Percentiles rank a stretch among this genome's conserved stretches.
Conservation (phyloP, 2,113 vertebrate species). For the Mastomys natalensis region DNA sequence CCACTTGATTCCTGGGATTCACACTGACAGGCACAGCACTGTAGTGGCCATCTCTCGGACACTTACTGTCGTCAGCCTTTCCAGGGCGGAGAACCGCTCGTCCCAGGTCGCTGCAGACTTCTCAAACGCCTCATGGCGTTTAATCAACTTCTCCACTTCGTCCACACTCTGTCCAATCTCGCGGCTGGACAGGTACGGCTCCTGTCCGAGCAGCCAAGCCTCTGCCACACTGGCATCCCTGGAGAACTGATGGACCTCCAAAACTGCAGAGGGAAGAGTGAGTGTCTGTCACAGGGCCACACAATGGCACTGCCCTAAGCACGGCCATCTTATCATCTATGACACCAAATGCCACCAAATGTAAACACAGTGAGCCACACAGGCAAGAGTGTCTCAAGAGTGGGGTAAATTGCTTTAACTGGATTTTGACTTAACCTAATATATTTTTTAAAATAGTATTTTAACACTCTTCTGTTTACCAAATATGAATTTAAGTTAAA, state of each 20-base stretch:
- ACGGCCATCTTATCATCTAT: neutral
- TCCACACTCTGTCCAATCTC: slow-evolving; percentile 96
- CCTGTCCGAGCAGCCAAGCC: slow-evolving; percentile 97
- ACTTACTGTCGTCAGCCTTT: slow-evolving; percentile 95
- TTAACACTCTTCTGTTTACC: neutral
- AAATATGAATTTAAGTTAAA: neutral
- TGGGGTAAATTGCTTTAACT: neutral
- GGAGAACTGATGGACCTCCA: slow-evolving; percentile 99
- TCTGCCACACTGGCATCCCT: slow-evolving; percentile 96
- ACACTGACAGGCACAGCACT: neutral
- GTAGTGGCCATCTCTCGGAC: accelerated
- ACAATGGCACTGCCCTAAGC: neutral
- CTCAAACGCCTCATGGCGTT: slow-evolving; percentile 97
- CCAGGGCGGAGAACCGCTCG: slow-evolving; percentile 96
- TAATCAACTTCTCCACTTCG: slow-evolving; percentile 98
- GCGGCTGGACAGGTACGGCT: slow-evolving; percentile 95
- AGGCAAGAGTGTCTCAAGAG: neutral
- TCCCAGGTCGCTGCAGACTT: slow-evolving; percentile 99
- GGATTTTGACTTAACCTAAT: neutral
- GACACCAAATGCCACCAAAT: neutral
- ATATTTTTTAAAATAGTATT: neutral
- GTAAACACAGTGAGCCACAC: accelerated
- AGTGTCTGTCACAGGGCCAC: neutral
- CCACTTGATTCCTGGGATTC: too few relatives aligned
- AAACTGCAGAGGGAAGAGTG: slow-evolving; percentile 87